Conservation (phyloP, 2,888 invertebrate genomes). For the Oligia latruncula region DNA sequence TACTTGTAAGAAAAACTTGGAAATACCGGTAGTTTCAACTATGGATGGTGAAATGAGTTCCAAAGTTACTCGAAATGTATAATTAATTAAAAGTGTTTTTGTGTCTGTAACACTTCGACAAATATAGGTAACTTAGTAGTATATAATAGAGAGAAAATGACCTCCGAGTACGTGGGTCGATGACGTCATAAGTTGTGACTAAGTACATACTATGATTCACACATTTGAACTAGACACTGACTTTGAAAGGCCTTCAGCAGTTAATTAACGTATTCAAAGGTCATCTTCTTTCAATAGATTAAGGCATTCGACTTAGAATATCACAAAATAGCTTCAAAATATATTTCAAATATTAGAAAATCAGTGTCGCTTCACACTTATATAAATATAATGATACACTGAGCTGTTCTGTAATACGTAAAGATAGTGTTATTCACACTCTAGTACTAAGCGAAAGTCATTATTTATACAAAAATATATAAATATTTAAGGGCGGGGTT, state of each 20-base stretch:
- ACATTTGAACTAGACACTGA: slow-evolving; percentile 25
- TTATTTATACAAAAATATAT: slow-evolving; percentile 83
- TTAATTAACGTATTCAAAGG: slow-evolving; percentile 55
- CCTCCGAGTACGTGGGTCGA: slow-evolving; percentile 56
- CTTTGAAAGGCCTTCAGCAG: slow-evolving; percentile 10
- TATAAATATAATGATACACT: slow-evolving; percentile 82
- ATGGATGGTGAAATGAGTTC: slow-evolving; percentile 67
- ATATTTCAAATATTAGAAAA: slow-evolving; percentile 84
- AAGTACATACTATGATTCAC: slow-evolving; percentile 9
- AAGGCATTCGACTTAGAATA: slow-evolving; percentile 82
- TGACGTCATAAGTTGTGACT: slow-evolving; percentile 2
- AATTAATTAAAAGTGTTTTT: slow-evolving; percentile 75
- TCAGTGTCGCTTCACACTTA: slow-evolving; percentile 88
- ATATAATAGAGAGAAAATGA: slow-evolving; percentile 69
- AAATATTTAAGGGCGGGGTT: slow-evolving; percentile 66
- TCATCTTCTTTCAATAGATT: slow-evolving; percentile 75
- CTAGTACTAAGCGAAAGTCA: slow-evolving; percentile 85
- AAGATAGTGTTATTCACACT: slow-evolving; percentile 87
- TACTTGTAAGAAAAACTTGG: slow-evolving; percentile 2
- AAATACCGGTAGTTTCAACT: slow-evolving; percentile 47
- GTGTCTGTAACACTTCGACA: slow-evolving; percentile 82
- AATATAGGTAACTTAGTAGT: slow-evolving; percentile 76
- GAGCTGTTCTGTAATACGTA: slow-evolving; percentile 89
- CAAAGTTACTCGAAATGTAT: slow-evolving; percentile 66
- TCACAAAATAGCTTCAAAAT: slow-evolving; percentile 88